These are phyloP conservation scores for Molossus molossus DNA, from an alignment of 2,797 vertebrate genomes.

Conservation along the genomic window DNA sequence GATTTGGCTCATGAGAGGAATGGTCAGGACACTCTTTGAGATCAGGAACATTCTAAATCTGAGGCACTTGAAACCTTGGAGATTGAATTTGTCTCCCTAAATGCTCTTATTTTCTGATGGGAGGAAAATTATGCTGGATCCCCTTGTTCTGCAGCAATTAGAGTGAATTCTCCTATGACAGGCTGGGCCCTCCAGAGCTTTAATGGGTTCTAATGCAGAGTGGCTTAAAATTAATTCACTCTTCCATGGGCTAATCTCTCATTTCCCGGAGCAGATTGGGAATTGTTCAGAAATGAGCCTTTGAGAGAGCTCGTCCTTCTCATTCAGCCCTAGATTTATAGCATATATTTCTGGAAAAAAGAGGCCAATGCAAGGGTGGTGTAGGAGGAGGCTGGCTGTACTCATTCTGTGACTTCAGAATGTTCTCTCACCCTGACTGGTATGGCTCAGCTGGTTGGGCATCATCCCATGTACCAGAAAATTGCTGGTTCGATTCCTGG, in stretches of 20 bases:
- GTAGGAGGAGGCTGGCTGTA: not conserved
- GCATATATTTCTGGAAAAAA: slow-evolving; percentile 49
- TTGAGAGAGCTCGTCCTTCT: slow-evolving; percentile 60
- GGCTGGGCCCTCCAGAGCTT: slow-evolving; percentile 61
- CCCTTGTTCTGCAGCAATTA: slow-evolving; percentile 68
- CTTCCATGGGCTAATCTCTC: slow-evolving; percentile 70
- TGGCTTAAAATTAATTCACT: slow-evolving; percentile 79
- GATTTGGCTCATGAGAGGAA: not conserved
- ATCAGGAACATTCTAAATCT: slow-evolving; percentile 68
- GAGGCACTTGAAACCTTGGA: slow-evolving; percentile 72
- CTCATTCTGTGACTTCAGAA: not conserved
- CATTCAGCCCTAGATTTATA: slow-evolving; percentile 24
- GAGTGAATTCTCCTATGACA: slow-evolving; percentile 71
- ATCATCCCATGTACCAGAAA: not conserved
- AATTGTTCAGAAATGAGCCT: slow-evolving; percentile 74
- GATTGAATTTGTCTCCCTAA: slow-evolving; percentile 78
- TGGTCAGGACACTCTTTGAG: not conserved
- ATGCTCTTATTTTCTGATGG: slow-evolving; percentile 67
- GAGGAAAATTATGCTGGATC: slow-evolving; percentile 54
- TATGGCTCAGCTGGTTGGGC: not conserved
- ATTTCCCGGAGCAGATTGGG: slow-evolving; percentile 73
- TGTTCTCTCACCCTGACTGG: not conserved
- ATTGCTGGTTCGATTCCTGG: not conserved
- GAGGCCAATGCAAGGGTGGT: not conserved
- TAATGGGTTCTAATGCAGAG: slow-evolving; percentile 76